Base-by-base conservation (phyloP, 2,113 vertebrate genomes). In the Psilopogon haemacephalus region DNA sequence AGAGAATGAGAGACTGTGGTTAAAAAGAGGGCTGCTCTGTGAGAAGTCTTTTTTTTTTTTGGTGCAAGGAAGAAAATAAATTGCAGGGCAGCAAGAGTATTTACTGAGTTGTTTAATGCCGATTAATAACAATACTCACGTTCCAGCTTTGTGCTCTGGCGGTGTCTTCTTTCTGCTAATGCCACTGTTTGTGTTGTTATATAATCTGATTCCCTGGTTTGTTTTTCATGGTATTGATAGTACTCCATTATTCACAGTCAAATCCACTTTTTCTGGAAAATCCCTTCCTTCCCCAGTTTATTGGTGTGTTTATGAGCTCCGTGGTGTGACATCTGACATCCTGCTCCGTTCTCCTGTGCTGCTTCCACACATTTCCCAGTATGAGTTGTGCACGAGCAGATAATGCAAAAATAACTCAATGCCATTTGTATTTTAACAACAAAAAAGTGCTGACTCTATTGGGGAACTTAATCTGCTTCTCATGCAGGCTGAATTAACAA, bases 241-340 rank as follows among this genome's bases (percentile, higher is more conserved):
- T 26, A 9, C 28, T 42, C 78, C 19, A 30, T 89, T 91, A 54
- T 88, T 89, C 58, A 54, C 44, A 58, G 89, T n/a, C 85, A 94
- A 93, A 95, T 93, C 79, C 79, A 70, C 56, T 93, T 95, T 94
- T 84, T 86, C 78, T 95, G 93, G 93, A 88, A 95, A 91, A 95
- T 89, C 85, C 89, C 56, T 86, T 79, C 80, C 55, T 94, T 94
- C 56, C 38, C 48, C 73, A n/a, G 17, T 88, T 90, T 71, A 63
- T 50, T 21, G 54, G 12, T 84, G 72, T 78, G 4, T 78, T 91
- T 77, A 32, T 84, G 79, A 83, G 24, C 60, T 93, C 85, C 52
- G 38, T 52, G 64, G 26, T 73, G 64, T 2, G 32, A 73, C 44
- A 33, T 74, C 79, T 92, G 86, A 91, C 59, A 90, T 33, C 64